Evolutionary conservation across 2,888 invertebrate species (phyloP), one percentile per base, ranked within the genome.

Genomic region (Brachypalpus laphriformis): DNA sequence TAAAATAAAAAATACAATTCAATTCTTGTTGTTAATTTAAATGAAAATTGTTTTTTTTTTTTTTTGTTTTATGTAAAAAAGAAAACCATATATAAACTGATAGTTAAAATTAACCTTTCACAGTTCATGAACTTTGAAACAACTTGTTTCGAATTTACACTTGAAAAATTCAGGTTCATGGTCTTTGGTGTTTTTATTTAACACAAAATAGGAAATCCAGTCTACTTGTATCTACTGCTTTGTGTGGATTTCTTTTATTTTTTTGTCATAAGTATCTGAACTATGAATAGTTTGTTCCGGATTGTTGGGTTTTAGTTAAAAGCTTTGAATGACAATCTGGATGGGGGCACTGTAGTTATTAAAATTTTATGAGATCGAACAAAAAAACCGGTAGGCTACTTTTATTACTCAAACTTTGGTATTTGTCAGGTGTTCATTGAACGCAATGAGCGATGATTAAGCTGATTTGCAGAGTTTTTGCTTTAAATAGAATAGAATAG

Each of bases 101-200:
- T 80, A 54, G 63, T 80, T 66, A 59, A 74, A 72, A 74, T 59
- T 66, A 80, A 74, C 72, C 74, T 65, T 59, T 74, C 65, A 42
- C 80, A 80, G 80, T 80, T 80, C 80, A 74, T 66, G 80, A 80
- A 80, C 80, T 80, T 80, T 66, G n/a, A 14, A 28, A 31, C 49
- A 65, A 65, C 47, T 71, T 78, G 70, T 80, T 78, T 78, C 20
- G 56, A 57, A 63, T 71, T 78, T 20, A 47, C 34, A 56, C 54
- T 71, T 18, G 4, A 63, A 54, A 65, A 45, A 20, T 54, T 70
- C 54, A 63, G 61, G 78, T 71, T 71, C 71, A 71, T 57, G 70
- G 70, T 71, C 71, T 65, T 34, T 54, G 28, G 22, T 25, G 34
- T 61, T 70, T 54, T 51, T 54, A 54, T 65, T 78, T 71, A 11